phyloP scores from a whole-genome alignment of 2,797 vertebrate species.

The Oophaga sylvatica region DNA sequence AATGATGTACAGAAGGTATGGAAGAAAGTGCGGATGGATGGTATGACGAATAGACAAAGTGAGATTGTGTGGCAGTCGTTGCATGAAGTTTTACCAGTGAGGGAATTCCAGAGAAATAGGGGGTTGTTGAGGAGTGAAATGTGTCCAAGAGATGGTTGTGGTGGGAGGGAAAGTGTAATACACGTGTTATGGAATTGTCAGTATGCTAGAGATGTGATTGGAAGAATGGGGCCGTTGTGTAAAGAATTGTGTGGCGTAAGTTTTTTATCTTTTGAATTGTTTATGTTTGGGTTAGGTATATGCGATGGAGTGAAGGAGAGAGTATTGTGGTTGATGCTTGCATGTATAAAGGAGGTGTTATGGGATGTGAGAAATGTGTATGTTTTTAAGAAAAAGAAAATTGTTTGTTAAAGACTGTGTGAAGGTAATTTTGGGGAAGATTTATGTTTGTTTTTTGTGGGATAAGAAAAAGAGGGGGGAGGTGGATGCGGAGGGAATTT shows the following conservation, averaged over 20 bases:
- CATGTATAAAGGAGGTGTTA: not conserved
- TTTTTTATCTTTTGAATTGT: not conserved
- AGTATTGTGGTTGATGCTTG: not conserved
- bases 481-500: not conserved
- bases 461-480: not conserved
- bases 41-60: not conserved
- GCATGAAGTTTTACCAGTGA: not conserved
- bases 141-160: not conserved
- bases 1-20: not conserved
- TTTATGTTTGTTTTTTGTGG: not conserved
- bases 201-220: not conserved
- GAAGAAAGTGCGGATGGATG: not conserved
- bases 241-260: not conserved
- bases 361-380: no score
- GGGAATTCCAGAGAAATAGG: not conserved
- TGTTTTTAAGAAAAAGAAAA: no score
- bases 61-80: not conserved
- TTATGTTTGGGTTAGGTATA: not conserved
- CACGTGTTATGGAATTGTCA: not conserved
- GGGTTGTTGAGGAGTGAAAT: not conserved
- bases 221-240: not conserved
- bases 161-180: not conserved
- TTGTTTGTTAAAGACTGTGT: no score
- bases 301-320: not conserved
- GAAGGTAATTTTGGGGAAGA: no score